Percentiles rank a stretch among this genome's conserved stretches.
These are phyloP conservation scores for Coregonus suidteri DNA, from an alignment of 2,797 vertebrate species.

Conservation along the genomic window DNA sequence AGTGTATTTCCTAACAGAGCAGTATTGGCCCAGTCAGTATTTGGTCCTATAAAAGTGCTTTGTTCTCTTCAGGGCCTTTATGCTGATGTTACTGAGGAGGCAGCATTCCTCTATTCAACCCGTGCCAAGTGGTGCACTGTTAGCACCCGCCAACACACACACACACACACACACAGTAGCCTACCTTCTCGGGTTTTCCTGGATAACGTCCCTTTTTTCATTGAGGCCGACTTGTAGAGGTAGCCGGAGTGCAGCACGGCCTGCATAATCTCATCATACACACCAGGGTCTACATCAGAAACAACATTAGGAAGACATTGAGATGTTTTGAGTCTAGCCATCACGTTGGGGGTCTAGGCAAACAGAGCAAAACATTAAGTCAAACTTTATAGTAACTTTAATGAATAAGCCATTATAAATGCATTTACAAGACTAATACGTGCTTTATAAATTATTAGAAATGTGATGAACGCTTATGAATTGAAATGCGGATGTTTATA, in stretches of 20 bases:
- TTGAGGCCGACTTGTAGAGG: conserved; percentile 79
- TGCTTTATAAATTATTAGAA: too few species aligned
- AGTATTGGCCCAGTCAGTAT: conserved; percentile 14
- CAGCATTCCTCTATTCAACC: conserved; percentile 35
- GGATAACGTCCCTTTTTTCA: conserved; percentile 69
- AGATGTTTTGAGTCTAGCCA: neutral
- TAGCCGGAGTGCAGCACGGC: conserved; percentile 83
- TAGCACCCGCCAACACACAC: neutral
- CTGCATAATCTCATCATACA: conserved; percentile 95
- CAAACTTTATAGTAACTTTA: too few species aligned
- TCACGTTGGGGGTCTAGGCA: too few species aligned
- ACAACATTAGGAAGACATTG: neutral
- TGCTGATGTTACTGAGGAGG: conserved; percentile 16
- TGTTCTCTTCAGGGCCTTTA: conserved; percentile 24
- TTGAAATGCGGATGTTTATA: neutral
- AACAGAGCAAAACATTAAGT: too few species aligned
- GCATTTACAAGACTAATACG: too few species aligned
- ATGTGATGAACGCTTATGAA: neutral
- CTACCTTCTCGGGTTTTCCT: conserved; percentile 84
- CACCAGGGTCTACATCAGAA: conserved; percentile 66
- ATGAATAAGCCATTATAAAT: too few species aligned
- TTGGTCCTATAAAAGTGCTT: conserved; percentile 11
- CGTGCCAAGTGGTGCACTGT: conserved; percentile 34
- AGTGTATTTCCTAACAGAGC: neutral
- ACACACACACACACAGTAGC: conserved; percentile 30